Evolutionary conservation across 1,140 invertebrate species (phyloP).

Genomic region (Dendrolimus kikuchii): DNA sequence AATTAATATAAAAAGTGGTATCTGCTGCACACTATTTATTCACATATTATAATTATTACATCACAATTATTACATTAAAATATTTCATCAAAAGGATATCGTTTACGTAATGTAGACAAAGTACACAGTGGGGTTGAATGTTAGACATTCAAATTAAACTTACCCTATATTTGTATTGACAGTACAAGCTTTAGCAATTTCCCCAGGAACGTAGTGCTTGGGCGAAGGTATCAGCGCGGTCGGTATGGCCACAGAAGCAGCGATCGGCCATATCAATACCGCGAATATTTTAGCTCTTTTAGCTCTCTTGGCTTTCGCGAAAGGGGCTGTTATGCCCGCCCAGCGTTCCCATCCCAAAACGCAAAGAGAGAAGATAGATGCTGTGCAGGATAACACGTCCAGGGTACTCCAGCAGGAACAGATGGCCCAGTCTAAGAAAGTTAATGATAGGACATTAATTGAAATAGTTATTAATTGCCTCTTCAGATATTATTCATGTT

Average conservation of each 20-base stretch:
- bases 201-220: constrained; percentile 37
- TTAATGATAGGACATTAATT: neutral
- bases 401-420: constrained; percentile 76
- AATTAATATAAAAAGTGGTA: no score
- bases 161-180: constrained; percentile 75
- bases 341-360: constrained; percentile 77
- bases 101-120: no score
- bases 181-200: constrained; percentile 63
- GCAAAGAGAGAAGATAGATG: constrained; percentile 77
- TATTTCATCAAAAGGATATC: no score
- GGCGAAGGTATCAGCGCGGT: constrained; percentile 45
- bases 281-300: constrained; percentile 30
- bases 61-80: no score
- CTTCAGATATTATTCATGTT: no score
- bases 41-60: no score
- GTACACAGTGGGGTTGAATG: no score
- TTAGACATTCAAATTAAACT: constrained; percentile 5
- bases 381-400: constrained; percentile 78
- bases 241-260: constrained; percentile 63
- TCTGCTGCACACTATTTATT: no score
- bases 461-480: no score
- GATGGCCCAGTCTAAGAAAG: constrained; percentile 64
- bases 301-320: constrained; percentile 34
- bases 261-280: constrained; percentile 36
- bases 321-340: constrained; percentile 74